phyloP scores from a whole-genome alignment of 2,888 invertebrate species.

The Drosophila mulleri region DNA sequence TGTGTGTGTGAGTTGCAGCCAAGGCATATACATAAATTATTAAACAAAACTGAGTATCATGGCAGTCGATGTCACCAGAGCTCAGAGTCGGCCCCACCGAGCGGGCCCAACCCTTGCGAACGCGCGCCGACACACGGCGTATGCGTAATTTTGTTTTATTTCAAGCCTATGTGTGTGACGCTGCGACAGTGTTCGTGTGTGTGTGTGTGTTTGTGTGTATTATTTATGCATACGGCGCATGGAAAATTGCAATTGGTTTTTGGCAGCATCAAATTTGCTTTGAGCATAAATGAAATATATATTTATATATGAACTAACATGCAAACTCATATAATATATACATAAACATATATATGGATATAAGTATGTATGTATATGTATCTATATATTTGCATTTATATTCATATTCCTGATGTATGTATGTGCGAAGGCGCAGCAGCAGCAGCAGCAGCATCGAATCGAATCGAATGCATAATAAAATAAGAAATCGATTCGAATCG shows the following conservation, averaged over 20 bases:
- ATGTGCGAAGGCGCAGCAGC: slow-evolving; percentile 25
- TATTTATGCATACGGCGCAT: slow-evolving; percentile 77
- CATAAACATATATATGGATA: slow-evolving; percentile 9
- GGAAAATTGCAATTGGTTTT: slow-evolving; percentile 79
- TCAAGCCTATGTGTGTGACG: slow-evolving; percentile 40
- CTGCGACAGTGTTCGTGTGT: not conserved
- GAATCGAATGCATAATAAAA: slow-evolving; percentile 52
- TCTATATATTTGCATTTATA: not conserved
- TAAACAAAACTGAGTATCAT: slow-evolving; percentile 76
- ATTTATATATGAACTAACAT: slow-evolving; percentile 18
- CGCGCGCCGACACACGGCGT: slow-evolving; percentile 58
- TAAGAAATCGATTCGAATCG: slow-evolving; percentile 47
- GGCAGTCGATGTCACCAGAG: slow-evolving; percentile 68
- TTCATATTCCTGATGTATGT: slow-evolving; percentile 1
- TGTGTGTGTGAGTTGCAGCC: slow-evolving; percentile 58
- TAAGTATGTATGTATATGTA: not conserved
- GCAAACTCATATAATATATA: slow-evolving; percentile 11
- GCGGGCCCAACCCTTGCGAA: not conserved
- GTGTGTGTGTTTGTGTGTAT: slow-evolving; percentile 44
- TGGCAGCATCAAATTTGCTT: slow-evolving; percentile 69
- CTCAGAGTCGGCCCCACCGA: slow-evolving; percentile 33
- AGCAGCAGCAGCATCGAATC: slow-evolving; percentile 21
- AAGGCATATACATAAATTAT: slow-evolving; percentile 75
- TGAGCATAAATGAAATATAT: slow-evolving; percentile 65
- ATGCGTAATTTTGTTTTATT: slow-evolving; percentile 78